Conservation (phyloP, 2,797 vertebrate genomes). For the Masticophis lateralis region DNA sequence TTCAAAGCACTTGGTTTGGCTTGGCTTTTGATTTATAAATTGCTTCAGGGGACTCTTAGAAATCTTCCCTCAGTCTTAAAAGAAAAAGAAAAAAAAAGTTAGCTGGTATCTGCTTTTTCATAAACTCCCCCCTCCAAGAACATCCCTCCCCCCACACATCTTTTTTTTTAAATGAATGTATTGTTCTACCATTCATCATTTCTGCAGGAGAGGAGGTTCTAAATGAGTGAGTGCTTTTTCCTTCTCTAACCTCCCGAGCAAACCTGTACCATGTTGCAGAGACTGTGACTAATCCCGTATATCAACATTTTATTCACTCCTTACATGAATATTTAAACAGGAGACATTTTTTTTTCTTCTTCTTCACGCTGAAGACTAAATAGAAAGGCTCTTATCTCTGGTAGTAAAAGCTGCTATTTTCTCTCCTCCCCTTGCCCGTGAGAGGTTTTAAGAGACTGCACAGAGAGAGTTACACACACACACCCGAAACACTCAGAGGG, state of each 20-base stretch:
- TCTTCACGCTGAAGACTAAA: constrained; percentile 61
- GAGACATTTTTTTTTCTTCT: constrained; percentile 40
- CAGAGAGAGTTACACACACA: constrained; percentile 72
- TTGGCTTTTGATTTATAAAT: constrained; percentile 35
- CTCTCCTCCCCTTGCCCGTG: background rate
- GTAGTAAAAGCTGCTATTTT: constrained; percentile 63
- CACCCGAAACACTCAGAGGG: constrained; percentile 66
- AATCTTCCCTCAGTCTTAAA: constrained; percentile 1
- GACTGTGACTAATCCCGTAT: constrained; percentile 35
- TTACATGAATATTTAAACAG: constrained; percentile 70
- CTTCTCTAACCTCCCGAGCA: constrained; percentile 33
- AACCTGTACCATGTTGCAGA: constrained; percentile 39
- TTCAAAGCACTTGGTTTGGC: constrained; percentile 27
- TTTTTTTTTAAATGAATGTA: constrained; percentile 30
- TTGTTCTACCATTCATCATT: constrained; percentile 29
- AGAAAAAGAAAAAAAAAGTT: background rate
- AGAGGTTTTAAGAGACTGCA: constrained; percentile 66
- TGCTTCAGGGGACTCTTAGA: background rate
- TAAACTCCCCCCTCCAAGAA: background rate
- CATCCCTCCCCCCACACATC: background rate
- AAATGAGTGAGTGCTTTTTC: background rate
- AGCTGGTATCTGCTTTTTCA: background rate
- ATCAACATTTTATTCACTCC: constrained; percentile 60
- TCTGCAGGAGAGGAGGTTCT: constrained; percentile 12
- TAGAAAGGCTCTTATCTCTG: constrained; percentile 68